Evolutionary conservation across 2,797 vertebrate species (phyloP).

Genomic region (Enteromius afrohamiltoni): DNA sequence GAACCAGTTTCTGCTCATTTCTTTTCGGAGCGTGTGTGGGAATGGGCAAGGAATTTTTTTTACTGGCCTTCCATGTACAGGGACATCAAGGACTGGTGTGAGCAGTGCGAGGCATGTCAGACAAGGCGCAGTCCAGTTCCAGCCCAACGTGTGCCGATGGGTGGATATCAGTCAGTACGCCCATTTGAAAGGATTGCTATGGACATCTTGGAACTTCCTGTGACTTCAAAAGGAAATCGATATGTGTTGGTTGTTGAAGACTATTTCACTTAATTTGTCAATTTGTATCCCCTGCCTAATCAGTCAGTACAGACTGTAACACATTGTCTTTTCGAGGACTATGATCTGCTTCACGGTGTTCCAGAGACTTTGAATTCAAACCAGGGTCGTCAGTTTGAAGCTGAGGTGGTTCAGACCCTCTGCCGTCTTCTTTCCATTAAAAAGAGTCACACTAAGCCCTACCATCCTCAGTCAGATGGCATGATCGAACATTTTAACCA

Average conservation of each 20-base stretch:
- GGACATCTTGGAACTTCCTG: neutral
- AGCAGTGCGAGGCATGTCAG: slow-evolving; percentile 46
- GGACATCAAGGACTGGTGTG: neutral
- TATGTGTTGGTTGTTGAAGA: neutral
- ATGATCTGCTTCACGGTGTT: neutral
- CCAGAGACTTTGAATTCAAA: neutral
- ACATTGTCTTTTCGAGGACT: neutral
- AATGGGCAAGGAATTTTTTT: no score
- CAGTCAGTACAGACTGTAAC: neutral
- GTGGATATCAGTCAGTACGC: neutral
- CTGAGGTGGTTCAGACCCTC: neutral
- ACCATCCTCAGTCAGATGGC: neutral
- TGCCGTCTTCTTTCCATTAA: neutral
- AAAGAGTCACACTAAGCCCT: neutral
- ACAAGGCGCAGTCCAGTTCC: slow-evolving; percentile 30
- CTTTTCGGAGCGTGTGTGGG: neutral
- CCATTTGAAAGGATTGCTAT: neutral
- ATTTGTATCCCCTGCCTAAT: neutral
- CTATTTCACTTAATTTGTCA: neutral
- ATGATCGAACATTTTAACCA: neutral
- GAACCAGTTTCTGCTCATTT: neutral
- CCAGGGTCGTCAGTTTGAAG: neutral
- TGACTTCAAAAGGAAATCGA: neutral
- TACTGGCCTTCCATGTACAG: slow-evolving; percentile 1
- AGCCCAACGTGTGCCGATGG: slow-evolving; percentile 1